Evolutionary conservation across 2,797 vertebrate species (phyloP).

Genomic region (Babyrousa celebensis): DNA sequence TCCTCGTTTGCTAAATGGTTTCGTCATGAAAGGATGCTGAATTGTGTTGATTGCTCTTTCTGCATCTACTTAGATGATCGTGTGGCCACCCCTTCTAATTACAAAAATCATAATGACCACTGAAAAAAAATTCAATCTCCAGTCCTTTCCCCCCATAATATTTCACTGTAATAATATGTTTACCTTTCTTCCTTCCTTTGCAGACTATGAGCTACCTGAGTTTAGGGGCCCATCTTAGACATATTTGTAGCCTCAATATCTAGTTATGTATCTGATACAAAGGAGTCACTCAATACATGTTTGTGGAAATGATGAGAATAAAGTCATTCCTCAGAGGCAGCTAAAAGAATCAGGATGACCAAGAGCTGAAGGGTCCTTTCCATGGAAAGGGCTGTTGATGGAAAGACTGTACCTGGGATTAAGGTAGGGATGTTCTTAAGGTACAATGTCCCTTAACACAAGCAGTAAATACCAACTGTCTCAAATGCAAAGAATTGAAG

Average conservation of each 20-base stretch:
- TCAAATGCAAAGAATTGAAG: constrained; percentile 58
- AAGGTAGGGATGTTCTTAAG: constrained; percentile 38
- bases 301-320: constrained; percentile 25
- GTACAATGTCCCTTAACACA: constrained; percentile 15
- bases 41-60: constrained; percentile 34
- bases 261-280: neutral
- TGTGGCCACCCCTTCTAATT: neutral
- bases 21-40: constrained; percentile 8
- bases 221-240: neutral
- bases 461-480: constrained; percentile 25
- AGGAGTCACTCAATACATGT: constrained; percentile 30
- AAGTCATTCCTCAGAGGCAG: neutral
- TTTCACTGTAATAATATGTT: constrained; percentile 57
- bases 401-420: neutral
- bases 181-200: constrained; percentile 56
- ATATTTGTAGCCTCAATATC: constrained; percentile 37
- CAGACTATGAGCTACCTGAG: constrained; percentile 42
- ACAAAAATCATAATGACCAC: constrained; percentile 27
- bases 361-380: constrained; percentile 39
- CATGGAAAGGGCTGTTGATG: constrained; percentile 3
- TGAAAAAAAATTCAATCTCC: constrained; percentile 58
- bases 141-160: neutral
- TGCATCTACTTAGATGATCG: constrained; percentile 36
- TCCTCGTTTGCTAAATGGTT: constrained; percentile 23
- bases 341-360: constrained; percentile 8